Base-by-base conservation (phyloP, 2,888 invertebrate genomes). In the Tanytarsus gracilentus region DNA sequence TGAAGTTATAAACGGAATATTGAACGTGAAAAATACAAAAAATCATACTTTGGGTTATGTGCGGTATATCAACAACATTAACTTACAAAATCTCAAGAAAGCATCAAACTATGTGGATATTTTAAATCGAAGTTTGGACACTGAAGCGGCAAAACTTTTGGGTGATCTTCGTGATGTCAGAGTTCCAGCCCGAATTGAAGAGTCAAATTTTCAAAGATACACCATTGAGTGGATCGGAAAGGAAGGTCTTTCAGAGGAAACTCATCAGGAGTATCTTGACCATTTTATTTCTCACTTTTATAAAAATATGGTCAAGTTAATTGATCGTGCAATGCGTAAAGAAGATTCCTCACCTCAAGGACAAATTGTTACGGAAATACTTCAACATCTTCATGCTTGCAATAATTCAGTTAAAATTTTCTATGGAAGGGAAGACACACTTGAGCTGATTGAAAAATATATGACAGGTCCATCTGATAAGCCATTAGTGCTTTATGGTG, bases 201-300 rank as follows among this genome's bases (percentile, higher is more conserved):
- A 86, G 1, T 86, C 86, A 59, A 95, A 95, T 71, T 81, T 89
- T 64, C 89, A 93, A 71, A 90, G 89, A 89, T 91, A 93, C 68
- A 92, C 90, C 0, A 92, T 98, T 0, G 96, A 97, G 70, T 98
- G 98, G 98, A 91, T 93, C 48, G 96, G 96, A 0, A 81, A 96
- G 52, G 94, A 95, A 70, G 97, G 97, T 27, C 76, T 98, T 27
- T 94, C 95, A 68, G 81, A 83, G 2, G 94, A 95, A 69, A 92
- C 94, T 0, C 96, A 97, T 68, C 83, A 87, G 61, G 95, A 96
- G 69, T 98, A 97, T 69, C 77, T 97, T 11, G 89, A 90, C 69
- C 88, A 94, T 67, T 97, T 97, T 72, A 91, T 94, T 64, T 84
- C 89, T 0, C 94, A 95, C 70, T 97, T 95, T 75, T 94, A 94